Evolutionary conservation across 2,113 vertebrate species (phyloP).

Genomic region (Phycodurus eques): DNA sequence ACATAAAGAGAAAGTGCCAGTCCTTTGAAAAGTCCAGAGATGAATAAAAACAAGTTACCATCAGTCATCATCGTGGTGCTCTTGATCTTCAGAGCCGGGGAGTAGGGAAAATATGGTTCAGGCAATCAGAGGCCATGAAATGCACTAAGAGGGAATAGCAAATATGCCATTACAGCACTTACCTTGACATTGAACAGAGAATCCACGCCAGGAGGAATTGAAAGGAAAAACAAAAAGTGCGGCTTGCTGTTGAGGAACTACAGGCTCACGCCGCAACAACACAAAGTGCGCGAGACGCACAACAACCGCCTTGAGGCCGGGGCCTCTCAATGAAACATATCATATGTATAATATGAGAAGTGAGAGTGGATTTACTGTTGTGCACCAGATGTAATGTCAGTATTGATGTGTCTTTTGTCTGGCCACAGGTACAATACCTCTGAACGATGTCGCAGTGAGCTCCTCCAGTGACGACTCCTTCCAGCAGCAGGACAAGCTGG

Average conservation of each 20-base stretch:
- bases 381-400: background rate
- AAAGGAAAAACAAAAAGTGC: conserved; percentile 31
- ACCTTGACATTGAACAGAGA: conserved; percentile 59
- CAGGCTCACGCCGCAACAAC: conserved; percentile 25
- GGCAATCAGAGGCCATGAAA: conserved; percentile 56
- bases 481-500: conserved; percentile 69
- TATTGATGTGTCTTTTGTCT: conserved; percentile 33
- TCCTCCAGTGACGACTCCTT: conserved; percentile 67
- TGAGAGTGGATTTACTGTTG: conserved; percentile 13
- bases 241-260: conserved; percentile 25
- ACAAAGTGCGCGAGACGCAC: conserved; percentile 51
- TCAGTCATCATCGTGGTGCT: conserved; percentile 63
- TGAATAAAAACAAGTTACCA: conserved; percentile 61
- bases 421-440: conserved; percentile 80
- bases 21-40: conserved; percentile 60
- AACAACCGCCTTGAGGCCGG: conserved; percentile 33
- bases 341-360: conserved; percentile 16
- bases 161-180: conserved; percentile 43
- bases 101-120: conserved; percentile 50
- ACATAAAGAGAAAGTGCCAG: conserved; percentile 35
- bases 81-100: conserved; percentile 48
- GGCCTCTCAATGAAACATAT: conserved; percentile 10
- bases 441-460: conserved; percentile 82
- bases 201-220: conserved; percentile 39
- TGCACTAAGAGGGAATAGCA: conserved; percentile 38